Conservation (phyloP, 2,797 vertebrate species). For the Pterois miles region DNA sequence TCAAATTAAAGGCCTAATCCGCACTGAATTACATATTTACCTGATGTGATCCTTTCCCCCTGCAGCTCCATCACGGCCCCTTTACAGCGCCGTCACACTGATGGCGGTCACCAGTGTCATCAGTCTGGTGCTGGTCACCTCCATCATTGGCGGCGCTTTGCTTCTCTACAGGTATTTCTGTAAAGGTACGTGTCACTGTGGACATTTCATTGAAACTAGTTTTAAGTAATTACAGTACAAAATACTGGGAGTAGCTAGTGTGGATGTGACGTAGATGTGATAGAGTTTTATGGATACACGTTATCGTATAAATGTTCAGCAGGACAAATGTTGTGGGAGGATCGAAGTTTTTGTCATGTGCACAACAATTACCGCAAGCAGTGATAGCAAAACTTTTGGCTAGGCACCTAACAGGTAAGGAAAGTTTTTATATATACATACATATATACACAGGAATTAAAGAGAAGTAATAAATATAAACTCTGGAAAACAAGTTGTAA, state of each 20-base stretch:
- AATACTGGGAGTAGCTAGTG: too few species aligned
- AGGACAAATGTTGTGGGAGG: too few species aligned
- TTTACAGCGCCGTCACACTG: constrained; percentile 26
- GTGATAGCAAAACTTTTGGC: too few species aligned
- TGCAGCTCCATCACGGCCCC: constrained; percentile 33
- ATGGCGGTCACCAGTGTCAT: constrained; percentile 44
- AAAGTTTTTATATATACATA: too few species aligned
- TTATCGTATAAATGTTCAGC: too few species aligned
- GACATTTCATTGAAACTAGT: not conserved
- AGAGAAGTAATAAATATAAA: too few species aligned
- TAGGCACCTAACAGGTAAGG: too few species aligned
- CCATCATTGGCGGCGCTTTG: constrained; percentile 28
- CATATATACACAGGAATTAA: too few species aligned
- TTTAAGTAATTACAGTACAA: not conserved
- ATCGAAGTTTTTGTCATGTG: too few species aligned
- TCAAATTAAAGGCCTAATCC: not conserved
- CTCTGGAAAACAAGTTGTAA: too few species aligned
- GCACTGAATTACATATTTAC: not conserved
- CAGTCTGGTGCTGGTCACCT: constrained; percentile 46
- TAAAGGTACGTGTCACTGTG: constrained; percentile 22
- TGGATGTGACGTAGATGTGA: not conserved
- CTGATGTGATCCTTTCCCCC: not conserved
- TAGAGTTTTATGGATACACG: not conserved
- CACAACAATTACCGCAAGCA: too few species aligned
- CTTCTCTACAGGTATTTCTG: constrained; percentile 37